Conservation (phyloP, 2,797 vertebrate species). For the Botia almorhae region DNA sequence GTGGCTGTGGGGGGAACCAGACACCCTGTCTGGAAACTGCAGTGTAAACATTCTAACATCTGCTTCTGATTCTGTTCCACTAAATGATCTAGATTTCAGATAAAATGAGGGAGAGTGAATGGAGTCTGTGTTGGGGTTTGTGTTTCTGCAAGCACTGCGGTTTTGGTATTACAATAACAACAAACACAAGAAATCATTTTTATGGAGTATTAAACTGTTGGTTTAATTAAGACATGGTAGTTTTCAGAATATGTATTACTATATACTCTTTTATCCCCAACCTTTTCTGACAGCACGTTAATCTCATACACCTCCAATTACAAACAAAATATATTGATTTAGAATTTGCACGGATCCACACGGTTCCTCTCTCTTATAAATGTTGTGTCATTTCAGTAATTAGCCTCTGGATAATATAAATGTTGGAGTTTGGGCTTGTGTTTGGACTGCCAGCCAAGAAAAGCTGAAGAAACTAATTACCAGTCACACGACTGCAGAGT, state of each 20-base stretch:
- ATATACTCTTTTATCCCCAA: conserved; percentile 19
- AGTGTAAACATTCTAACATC: not conserved
- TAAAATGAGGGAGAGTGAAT: not conserved
- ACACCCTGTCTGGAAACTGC: not conserved
- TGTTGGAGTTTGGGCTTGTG: conserved; percentile 46
- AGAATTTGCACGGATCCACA: conserved; percentile 31
- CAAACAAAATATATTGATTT: conserved; percentile 42
- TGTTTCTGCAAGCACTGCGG: not conserved
- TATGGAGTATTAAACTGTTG: conserved; percentile 17
- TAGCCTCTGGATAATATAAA: conserved; percentile 58
- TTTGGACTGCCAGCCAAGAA: conserved; percentile 54
- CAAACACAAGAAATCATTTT: not conserved
- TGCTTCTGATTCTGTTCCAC: conserved; percentile 8
- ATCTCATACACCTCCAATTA: conserved; percentile 35
- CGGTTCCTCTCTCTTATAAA: conserved; percentile 41
- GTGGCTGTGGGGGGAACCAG: not conserved
- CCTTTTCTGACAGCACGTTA: conserved; percentile 21
- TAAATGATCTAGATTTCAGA: no score
- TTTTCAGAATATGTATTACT: conserved; percentile 17
- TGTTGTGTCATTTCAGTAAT: conserved; percentile 60
- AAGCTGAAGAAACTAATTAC: conserved; percentile 60
- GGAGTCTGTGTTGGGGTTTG: not conserved
- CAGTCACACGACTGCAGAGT: conserved; percentile 48
- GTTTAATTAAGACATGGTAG: conserved; percentile 25
- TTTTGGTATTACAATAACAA: conserved; percentile 6